Evolutionary conservation across 2,113 vertebrate genomes (phyloP).

Genomic region (Lampris incognitus): DNA sequence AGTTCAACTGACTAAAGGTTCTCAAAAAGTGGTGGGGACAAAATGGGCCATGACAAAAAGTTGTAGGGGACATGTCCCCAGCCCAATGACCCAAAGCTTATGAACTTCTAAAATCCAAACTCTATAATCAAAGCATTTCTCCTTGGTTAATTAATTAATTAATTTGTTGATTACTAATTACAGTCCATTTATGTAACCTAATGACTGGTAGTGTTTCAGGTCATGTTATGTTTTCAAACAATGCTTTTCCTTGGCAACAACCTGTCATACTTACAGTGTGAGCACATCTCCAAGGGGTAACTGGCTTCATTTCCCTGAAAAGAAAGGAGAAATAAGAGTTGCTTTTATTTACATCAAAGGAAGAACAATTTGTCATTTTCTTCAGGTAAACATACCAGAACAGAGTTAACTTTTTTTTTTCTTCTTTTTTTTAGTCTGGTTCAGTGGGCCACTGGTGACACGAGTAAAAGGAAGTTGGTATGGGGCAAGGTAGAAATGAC

Average conservation of each 20-base stretch:
- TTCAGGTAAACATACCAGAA: no score
- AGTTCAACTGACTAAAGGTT: no score
- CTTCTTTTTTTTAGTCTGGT: no score
- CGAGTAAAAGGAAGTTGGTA: no score
- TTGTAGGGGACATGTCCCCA: no score
- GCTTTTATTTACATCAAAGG: no score
- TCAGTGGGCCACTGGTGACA: no score
- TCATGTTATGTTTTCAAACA: background rate
- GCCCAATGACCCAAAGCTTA: background rate
- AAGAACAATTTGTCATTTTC: no score
- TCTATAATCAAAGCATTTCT: background rate
- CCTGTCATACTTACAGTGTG: constrained; percentile 91
- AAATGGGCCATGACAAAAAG: no score
- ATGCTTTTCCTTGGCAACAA: background rate
- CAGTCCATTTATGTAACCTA: background rate
- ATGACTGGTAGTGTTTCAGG: background rate
- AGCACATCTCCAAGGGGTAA: constrained; percentile 98
- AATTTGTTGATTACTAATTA: background rate
- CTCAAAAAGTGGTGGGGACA: no score
- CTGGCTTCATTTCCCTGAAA: constrained; percentile 97
- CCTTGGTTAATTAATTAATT: background rate
- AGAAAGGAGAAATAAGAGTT: constrained; percentile 20
- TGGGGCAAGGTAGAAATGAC: no score
- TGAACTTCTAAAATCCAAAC: background rate
- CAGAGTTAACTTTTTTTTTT: no score